Evolutionary conservation across 2,113 vertebrate species (phyloP), one percentile per base, ranked within the genome.

Genomic region (Monopterus albus): DNA sequence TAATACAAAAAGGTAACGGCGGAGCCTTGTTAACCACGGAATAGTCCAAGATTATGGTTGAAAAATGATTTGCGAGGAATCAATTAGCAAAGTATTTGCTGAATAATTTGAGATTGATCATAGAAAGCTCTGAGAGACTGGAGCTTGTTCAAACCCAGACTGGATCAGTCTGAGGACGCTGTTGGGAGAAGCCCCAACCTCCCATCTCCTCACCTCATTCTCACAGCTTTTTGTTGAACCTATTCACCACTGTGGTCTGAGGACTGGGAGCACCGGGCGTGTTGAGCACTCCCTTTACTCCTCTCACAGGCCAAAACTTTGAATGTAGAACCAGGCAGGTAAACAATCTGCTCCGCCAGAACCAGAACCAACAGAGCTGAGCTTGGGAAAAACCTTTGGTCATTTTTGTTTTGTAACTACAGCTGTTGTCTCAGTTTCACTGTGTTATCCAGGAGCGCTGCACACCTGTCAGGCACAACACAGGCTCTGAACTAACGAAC

Each of bases 271-370:
- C 8, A 46, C 50, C 52, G 51, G 51, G 42, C 25, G 9, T 35
- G 15, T 35, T 47, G 28, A 55, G 18, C 38, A 28, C 52, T 62
- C 71, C 50, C 23, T 70, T 25, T 66, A 12, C 53, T 51, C 49
- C 45, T 42, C 47, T 55, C 33, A 14, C 57, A 67, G 26, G 7
- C 53, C 81, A 77, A 39, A 75, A 76, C 4, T 33, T 64, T 59
- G 51, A 71, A 21, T 6, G 12, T 13, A 33, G 23, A 42, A 6
- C 31, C 57, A 28, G 1, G 26, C 45, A 52, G 65, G 78, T 66
- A 7, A 59, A 53, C 1, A 5, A 52, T 51, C 38, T 42, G 69
- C 5, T 13, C 42, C 2, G 28, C 40, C 29, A n/a, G 23, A 28
- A 33, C 7, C 21, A 28, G 12, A 15, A 21, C 17, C 0, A 9